These are phyloP conservation scores for Chaetodon trifascialis DNA, from an alignment of 2,113 vertebrate genomes.

Conservation along the genomic window DNA sequence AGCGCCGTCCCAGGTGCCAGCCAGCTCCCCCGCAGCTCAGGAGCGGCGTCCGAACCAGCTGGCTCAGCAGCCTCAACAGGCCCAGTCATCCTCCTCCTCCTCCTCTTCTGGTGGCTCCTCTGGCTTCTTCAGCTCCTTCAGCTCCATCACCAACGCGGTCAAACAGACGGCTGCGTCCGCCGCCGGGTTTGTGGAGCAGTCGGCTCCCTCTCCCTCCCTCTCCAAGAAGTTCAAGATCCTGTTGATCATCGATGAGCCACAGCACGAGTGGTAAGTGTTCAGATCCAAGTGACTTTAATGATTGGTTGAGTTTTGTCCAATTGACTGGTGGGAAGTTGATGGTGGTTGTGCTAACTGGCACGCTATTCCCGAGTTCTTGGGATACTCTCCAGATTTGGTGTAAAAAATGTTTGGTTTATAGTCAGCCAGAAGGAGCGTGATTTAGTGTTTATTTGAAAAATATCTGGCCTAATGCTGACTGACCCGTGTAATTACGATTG, in stretches of 20 bases:
- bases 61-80: conserved; percentile 71
- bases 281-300: conserved; percentile 32
- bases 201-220: conserved; percentile 70
- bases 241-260: conserved; percentile 93
- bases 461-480: conserved; percentile 14
- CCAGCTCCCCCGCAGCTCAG: conserved; percentile 69
- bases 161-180: conserved; percentile 93
- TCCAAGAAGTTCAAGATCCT: conserved; percentile 93
- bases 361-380: not conserved
- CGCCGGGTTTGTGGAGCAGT: conserved; percentile 88
- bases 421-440: conserved; percentile 41
- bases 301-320: conserved; percentile 30
- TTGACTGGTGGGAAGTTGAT: conserved; percentile 28
- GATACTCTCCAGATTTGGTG: conserved; percentile 6
- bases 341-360: conserved; percentile 13
- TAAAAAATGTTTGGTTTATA: conserved; percentile 32
- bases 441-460: not conserved
- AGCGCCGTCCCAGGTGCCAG: conserved; percentile 55
- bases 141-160: conserved; percentile 94
- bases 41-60: conserved; percentile 65
- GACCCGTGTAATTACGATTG: not conserved
- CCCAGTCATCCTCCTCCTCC: conserved; percentile 56
- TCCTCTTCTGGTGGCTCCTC: conserved; percentile 71
- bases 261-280: conserved; percentile 92
- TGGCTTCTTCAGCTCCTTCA: conserved; percentile 91